A percentile compares a stretch with the other conserved stretches of the same genome.
phyloP scores from a whole-genome alignment of 1,140 invertebrate species.

The Hyles vespertilio region DNA sequence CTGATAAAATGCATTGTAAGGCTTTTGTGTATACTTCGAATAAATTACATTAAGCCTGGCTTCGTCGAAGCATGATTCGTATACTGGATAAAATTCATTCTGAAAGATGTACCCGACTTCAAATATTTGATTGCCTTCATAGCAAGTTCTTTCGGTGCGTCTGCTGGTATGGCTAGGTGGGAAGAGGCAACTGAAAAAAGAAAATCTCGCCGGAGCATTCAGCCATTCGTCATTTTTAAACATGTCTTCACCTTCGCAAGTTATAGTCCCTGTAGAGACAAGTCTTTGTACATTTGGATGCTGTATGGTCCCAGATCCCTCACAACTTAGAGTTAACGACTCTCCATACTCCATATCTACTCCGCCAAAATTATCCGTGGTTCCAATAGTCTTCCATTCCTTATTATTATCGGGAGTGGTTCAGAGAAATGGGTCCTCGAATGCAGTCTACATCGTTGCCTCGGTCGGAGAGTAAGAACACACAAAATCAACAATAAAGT shows the following conservation, averaged over 20 bases:
- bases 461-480: slow-evolving; percentile 34
- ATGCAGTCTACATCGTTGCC: slow-evolving; percentile 43
- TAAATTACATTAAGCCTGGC: slow-evolving; percentile 41
- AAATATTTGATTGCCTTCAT: slow-evolving; percentile 36
- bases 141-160: slow-evolving; percentile 54
- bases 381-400: slow-evolving; percentile 44
- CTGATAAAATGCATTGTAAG: slow-evolving; percentile 59
- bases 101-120: slow-evolving; percentile 58
- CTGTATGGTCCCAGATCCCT: slow-evolving; percentile 28
- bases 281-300: slow-evolving; percentile 35
- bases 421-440: slow-evolving; percentile 46
- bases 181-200: slow-evolving; percentile 38
- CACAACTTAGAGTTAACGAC: slow-evolving; percentile 46
- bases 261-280: slow-evolving; percentile 34
- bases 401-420: slow-evolving; percentile 51
- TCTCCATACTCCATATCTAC: slow-evolving; percentile 45
- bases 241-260: slow-evolving; percentile 41
- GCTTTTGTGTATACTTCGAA: slow-evolving; percentile 58
- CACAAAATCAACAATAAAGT: slow-evolving; percentile 48
- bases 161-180: slow-evolving; percentile 40
- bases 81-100: slow-evolving; percentile 47
- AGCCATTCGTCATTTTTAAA: slow-evolving; percentile 57
- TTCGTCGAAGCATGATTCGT: slow-evolving; percentile 60
- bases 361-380: slow-evolving; percentile 48
- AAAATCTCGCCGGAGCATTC: slow-evolving; percentile 32